These are phyloP conservation scores for Platysteira castanea DNA, from an alignment of 2,113 vertebrate genomes.

Conservation along the genomic window DNA sequence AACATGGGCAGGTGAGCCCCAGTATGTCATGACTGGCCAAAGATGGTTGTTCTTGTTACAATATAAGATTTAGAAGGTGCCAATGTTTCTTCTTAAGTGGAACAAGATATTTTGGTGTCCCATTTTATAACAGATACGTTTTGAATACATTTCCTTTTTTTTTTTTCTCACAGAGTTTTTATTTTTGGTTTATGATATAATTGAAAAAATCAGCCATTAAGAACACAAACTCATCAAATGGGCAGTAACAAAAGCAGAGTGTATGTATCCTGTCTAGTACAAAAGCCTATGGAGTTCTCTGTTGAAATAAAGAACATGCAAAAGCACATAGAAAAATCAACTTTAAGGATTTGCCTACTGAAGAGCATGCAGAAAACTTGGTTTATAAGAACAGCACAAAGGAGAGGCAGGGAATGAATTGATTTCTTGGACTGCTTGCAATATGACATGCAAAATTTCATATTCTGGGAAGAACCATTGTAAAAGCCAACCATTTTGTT, in stretches of 20 bases:
- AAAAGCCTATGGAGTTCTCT: slow-evolving; percentile 22
- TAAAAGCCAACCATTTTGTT: background rate
- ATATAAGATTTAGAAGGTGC: accelerated
- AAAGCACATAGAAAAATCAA: slow-evolving; percentile 27
- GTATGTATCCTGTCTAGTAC: slow-evolving; percentile 53
- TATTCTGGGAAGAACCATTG: background rate
- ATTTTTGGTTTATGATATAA: background rate
- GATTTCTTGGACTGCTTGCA: background rate
- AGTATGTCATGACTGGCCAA: background rate
- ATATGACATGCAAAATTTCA: background rate
- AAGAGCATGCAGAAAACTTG: background rate
- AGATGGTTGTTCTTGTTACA: background rate
- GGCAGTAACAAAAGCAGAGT: slow-evolving; percentile 47
- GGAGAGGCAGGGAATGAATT: background rate
- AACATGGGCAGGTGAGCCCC: accelerated
- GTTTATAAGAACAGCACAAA: background rate
- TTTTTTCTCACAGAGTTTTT: background rate
- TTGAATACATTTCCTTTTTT: background rate
- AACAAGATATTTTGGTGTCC: background rate
- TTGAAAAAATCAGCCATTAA: background rate
- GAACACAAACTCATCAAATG: slow-evolving; percentile 38
- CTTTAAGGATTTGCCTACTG: background rate
- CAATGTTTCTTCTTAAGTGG: background rate
- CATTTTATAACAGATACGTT: background rate
- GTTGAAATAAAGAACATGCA: slow-evolving; percentile 6